phyloP scores from a whole-genome alignment of 1,140 invertebrate species.

The Trinorchestia longiramus region DNA sequence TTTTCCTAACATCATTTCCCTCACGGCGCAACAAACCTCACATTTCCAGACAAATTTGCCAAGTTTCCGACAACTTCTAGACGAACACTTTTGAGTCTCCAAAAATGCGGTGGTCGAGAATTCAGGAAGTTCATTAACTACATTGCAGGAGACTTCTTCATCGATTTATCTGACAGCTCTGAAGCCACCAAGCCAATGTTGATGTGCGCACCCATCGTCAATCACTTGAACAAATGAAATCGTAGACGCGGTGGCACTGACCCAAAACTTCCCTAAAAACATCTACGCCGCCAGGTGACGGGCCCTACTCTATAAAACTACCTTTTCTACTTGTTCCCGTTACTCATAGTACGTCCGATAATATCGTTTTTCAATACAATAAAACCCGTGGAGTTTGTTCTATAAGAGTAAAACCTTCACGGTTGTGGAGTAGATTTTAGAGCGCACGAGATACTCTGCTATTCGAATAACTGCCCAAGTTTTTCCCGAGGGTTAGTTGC shows the following conservation, averaged over 20 bases:
- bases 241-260: too few relatives aligned
- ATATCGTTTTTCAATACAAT: too few relatives aligned
- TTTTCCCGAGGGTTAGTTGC: background rate
- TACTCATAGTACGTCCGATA: too few relatives aligned
- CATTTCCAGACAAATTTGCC: background rate
- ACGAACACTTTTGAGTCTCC: background rate
- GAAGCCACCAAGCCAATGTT: background rate
- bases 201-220: background rate
- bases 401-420: too few relatives aligned
- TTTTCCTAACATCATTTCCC: background rate
- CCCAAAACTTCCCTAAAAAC: too few relatives aligned
- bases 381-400: too few relatives aligned
- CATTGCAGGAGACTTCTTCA: background rate
- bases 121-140: background rate
- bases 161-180: background rate
- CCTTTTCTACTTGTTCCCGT: too few relatives aligned
- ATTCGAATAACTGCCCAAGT: background rate
- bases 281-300: too few relatives aligned
- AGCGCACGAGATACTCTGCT: background rate
- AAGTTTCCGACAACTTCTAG: background rate
- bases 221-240: background rate
- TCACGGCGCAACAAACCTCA: background rate
- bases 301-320: too few relatives aligned
- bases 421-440: too few relatives aligned
- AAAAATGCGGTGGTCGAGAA: background rate